These are phyloP conservation scores for Spinus pinus DNA, from an alignment of 2,797 vertebrate genomes.

Conservation along the genomic window DNA sequence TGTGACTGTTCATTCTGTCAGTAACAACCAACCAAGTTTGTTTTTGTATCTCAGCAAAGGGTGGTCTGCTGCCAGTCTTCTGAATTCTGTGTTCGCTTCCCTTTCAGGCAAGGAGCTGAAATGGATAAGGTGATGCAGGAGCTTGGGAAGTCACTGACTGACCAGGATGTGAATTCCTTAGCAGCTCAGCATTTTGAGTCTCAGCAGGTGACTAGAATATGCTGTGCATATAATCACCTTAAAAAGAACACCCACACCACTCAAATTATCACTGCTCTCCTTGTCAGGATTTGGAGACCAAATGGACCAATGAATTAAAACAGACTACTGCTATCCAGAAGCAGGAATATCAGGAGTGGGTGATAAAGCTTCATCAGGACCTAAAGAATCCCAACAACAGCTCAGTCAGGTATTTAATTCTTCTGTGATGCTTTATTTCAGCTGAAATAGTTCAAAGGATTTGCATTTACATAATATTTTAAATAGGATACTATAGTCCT, in stretches of 20 bases:
- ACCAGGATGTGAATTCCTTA: conserved; percentile 94
- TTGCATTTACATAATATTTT: neutral
- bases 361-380: conserved; percentile 95
- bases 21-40: neutral
- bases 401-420: conserved; percentile 82
- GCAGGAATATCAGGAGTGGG: conserved; percentile 98
- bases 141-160: conserved; percentile 90
- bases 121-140: conserved; percentile 98
- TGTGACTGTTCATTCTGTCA: neutral
- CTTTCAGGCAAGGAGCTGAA: conserved; percentile 86
- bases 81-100: neutral
- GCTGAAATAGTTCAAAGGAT: neutral
- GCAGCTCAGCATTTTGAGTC: conserved; percentile 96
- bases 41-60: neutral
- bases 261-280: neutral
- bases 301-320: conserved; percentile 93
- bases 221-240: neutral
- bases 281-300: conserved; percentile 90
- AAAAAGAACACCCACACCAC: neutral
- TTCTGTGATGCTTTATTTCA: neutral
- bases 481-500: neutral
- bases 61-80: neutral
- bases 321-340: conserved; percentile 94
- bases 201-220: conserved; percentile 83
- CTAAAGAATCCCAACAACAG: conserved; percentile 93